A percentile compares a stretch with the other conserved stretches of the same genome.
These are phyloP conservation scores for Slavum lentiscoides DNA, from an alignment of 2,888 invertebrate genomes.

Conservation along the genomic window DNA sequence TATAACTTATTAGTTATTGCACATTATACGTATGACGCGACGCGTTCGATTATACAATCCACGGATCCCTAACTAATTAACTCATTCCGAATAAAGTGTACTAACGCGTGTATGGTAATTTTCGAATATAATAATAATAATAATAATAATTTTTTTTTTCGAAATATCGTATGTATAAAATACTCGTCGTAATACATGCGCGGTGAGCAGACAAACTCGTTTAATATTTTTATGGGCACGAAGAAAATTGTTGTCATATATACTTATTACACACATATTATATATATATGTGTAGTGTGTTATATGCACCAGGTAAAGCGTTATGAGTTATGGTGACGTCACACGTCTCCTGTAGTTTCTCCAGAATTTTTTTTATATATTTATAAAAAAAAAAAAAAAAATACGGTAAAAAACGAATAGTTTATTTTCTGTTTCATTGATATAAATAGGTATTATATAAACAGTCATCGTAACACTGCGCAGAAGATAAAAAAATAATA, in stretches of 20 bases:
- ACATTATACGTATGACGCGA: background rate
- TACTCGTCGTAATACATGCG: background rate
- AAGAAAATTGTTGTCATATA: constrained; percentile 21
- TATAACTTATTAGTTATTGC: background rate
- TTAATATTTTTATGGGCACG: constrained; percentile 12
- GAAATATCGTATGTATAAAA: background rate
- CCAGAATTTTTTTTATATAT: background rate
- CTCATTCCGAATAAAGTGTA: constrained; percentile 5
- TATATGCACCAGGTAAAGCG: background rate
- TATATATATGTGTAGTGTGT: no score
- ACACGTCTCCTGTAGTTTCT: background rate
- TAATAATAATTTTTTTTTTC: no score
- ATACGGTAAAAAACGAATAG: no score
- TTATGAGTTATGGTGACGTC: constrained; percentile 3
- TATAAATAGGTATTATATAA: no score
- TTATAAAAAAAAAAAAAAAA: no score
- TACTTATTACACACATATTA: background rate
- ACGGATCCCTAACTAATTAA: constrained; percentile 41
- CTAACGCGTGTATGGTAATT: constrained; percentile 34
- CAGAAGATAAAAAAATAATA: no score
- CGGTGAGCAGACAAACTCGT: constrained; percentile 32
- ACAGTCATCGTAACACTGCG: no score
- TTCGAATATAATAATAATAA: constrained; percentile 17
- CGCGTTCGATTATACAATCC: constrained; percentile 30
- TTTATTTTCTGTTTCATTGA: no score